Conservation (phyloP, 1,140 invertebrate genomes). For the Drosophila arizonae region DNA sequence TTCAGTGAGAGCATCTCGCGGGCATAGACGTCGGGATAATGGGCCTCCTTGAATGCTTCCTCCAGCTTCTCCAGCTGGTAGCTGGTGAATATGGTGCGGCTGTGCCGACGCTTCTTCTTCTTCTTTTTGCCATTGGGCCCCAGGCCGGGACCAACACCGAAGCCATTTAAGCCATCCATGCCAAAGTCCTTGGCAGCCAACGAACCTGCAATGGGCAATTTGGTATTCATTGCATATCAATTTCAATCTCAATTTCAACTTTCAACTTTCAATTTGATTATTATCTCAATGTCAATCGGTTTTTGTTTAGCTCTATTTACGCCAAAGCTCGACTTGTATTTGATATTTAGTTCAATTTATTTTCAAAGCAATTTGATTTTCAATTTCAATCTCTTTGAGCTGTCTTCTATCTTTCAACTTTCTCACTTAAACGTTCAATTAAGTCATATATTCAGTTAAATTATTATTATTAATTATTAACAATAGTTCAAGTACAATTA, state of each 20-base stretch:
- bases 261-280: not conserved
- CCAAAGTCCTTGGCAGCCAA: constrained; percentile 73
- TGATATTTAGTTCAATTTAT: not conserved
- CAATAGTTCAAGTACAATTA: too few species aligned
- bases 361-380: constrained; percentile 1
- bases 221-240: not conserved
- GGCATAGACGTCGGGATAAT: constrained; percentile 99
- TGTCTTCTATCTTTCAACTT: too few species aligned
- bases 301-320: not conserved
- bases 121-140: constrained; percentile 89
- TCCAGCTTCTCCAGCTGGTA: constrained; percentile 99
- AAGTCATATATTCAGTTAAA: too few species aligned
- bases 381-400: too few species aligned
- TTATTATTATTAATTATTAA: too few species aligned
- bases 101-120: constrained; percentile 95
- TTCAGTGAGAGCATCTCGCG: constrained; percentile 98
- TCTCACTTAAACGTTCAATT: too few species aligned
- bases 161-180: constrained; percentile 87
- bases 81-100: constrained; percentile 97
- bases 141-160: constrained; percentile 73
- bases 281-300: not conserved
- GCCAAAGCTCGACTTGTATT: not conserved
- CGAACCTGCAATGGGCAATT: constrained; percentile 46
- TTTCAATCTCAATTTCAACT: not conserved
- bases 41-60: constrained; percentile 99